Conservation (phyloP, 2,113 vertebrate genomes). For the Myotis davidii region DNA sequence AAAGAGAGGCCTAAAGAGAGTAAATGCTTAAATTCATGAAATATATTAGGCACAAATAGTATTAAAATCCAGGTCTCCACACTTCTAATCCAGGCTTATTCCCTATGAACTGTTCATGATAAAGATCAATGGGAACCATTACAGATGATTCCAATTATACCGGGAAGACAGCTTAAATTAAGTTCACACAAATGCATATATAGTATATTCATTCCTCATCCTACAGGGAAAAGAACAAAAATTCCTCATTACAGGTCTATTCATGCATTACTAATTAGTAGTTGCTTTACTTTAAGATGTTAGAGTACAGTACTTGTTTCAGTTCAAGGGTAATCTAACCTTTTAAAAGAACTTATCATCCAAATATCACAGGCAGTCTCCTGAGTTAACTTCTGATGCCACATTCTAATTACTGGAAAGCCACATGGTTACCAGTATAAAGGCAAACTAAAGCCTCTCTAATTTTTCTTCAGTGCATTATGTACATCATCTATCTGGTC, state of each 20-base stretch:
- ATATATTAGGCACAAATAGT: not conserved
- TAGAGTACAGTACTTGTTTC: not conserved
- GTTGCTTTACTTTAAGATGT: not conserved
- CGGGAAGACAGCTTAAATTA: not conserved
- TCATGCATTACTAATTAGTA: not conserved
- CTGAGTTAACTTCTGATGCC: not conserved
- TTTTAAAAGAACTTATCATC: not conserved
- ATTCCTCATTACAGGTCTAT: not conserved
- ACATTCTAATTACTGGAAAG: not conserved
- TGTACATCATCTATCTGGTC: not conserved
- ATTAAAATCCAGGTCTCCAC: not conserved
- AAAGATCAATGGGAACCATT: not conserved
- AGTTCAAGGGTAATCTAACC: not conserved
- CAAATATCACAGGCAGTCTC: not conserved
- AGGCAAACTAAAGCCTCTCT: not conserved
- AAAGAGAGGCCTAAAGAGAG: not conserved
- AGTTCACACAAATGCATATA: not conserved
- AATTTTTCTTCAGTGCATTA: not conserved
- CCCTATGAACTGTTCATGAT: not conserved
- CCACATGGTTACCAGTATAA: not conserved
- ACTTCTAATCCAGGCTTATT: not conserved
- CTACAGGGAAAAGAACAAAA: not conserved
- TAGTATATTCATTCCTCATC: not conserved
- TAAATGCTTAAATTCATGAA: not conserved
- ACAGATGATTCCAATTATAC: not conserved